Base-by-base conservation (phyloP, 2,797 vertebrate species). In the Siniperca scherzeri region DNA sequence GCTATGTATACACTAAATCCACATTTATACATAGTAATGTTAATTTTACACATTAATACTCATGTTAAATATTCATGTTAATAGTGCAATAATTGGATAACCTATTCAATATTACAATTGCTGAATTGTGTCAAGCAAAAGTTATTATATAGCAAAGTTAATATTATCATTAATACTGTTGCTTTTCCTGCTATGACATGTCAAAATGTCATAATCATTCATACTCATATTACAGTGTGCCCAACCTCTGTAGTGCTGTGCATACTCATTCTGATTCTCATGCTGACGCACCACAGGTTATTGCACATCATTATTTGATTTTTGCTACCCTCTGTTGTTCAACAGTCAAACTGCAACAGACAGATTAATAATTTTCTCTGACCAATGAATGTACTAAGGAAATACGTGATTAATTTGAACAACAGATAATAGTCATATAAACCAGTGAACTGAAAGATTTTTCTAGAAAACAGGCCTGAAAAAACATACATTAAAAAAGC, bases 301-400 rank as follows among this genome's bases (percentile, higher is more conserved):
- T 40, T 72, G n/a, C 44, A 25, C 33, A 38, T 53, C 52, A 84
- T 81, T 76, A 55, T 73, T 88, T 25, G 65, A 67, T 77, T 91
- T 82, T 85, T 95, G 88, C 93, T 94, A 72, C 94, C 93, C 92
- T 90, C 95, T 96, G 75, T 85, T 95, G 94, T 84, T 77, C 77
- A 78, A 65, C 25, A 71, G 42, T 76, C 53, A 85, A 85, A 93
- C 73, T 78, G 88, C 73, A 90, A 46, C 52, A 44, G 38, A 38
- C 14, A 70, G 0, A n/a, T 33, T 0, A 11, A 25, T 69, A 0
- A 12, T 84, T 61, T 48, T 42, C 12, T 56, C 2, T 22, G 21
- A 40, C 10, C 7, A 55, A 46, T 61, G 5, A 66, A 52, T 2
- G 17, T 11, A 36, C 7, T 22, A 42, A 52, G n/a, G 7, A 59